Base-by-base conservation (phyloP, 2,888 invertebrate genomes). In the Ornithoptera priamus region DNA sequence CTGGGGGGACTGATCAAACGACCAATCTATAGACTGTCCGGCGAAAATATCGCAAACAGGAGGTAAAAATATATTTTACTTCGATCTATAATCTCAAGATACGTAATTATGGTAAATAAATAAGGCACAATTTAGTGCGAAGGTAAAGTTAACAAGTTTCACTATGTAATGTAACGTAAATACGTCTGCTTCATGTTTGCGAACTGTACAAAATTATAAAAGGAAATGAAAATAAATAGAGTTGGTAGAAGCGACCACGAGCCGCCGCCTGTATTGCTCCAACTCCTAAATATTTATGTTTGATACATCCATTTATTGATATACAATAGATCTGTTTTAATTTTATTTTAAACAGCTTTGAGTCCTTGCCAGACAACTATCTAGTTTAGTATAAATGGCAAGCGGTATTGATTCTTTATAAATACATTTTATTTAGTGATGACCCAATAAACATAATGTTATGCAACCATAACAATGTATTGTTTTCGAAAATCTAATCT, bases 261-360 rank as follows among this genome's bases (percentile, higher is more conserved):
- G 79, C 80, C 84, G 82, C 81, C 84, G 82, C 75, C 75, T 82
- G 78, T 75, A 76, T 72, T 74, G 75, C 79, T 82, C 81, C 82
- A 76, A 79, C 81, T 78, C 76, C 80, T 80, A 87, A 87, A 85
- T 85, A 84, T 87, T 87, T 85, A 81, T 80, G 83, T 80, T 86
- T 85, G 84, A 81, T 76, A 70, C 74, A 79, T 78, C 46, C 71
- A 75, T 77, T 71, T 65, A 80, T 81, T 81, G 80, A 78, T 79
- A 79, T 68, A 83, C 77, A 78, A 72, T 74, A 73, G 74, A 74
- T 71, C 73, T 72, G 73, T 72, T 68, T 72, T 70, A 72, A 62
- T 67, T 67, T 62, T 68, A 63, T 68, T 61, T 70, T 62, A 64
- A 66, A 67, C 61, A 64, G 30, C 67, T 36, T 20, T 56, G 56